Evolutionary conservation across 2,113 vertebrate genomes (phyloP).

Genomic region (Perognathus longimembris): DNA sequence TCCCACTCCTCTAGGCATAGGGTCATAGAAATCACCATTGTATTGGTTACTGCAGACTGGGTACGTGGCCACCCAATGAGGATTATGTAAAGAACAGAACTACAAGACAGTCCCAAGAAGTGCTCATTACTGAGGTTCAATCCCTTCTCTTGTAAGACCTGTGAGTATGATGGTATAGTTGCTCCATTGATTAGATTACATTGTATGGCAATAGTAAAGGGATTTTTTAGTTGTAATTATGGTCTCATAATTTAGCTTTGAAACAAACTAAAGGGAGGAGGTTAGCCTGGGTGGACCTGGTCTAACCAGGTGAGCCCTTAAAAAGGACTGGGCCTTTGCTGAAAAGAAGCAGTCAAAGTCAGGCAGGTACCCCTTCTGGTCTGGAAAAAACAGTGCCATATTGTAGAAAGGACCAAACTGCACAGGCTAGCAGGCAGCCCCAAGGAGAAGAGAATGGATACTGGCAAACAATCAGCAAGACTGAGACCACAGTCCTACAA

Average conservation of each 20-base stretch:
- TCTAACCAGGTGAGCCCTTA: background rate
- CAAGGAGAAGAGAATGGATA: background rate
- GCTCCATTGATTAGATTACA: background rate
- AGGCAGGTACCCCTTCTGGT: background rate
- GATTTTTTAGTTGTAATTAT: background rate
- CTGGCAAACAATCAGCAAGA: background rate
- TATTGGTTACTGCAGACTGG: background rate
- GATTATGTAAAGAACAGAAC: background rate
- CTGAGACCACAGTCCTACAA: background rate
- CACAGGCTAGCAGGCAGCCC: background rate
- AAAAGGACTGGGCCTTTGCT: background rate
- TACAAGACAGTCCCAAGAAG: background rate
- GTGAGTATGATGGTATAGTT: background rate
- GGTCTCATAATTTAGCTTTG: background rate
- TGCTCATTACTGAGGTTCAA: no score
- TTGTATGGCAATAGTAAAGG: background rate
- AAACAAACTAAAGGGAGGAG: slow-evolving; percentile 22
- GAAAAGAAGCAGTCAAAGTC: background rate
- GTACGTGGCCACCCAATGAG: background rate
- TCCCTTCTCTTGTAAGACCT: background rate
- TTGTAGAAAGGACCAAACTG: background rate
- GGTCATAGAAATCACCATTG: background rate
- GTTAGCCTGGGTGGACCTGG: background rate
- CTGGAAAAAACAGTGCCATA: background rate
- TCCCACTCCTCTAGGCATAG: background rate